Percentiles rank a stretch among this genome's conserved stretches.
Evolutionary conservation across 2,797 vertebrate genomes (phyloP).

Genomic region (Bufotes viridis): DNA sequence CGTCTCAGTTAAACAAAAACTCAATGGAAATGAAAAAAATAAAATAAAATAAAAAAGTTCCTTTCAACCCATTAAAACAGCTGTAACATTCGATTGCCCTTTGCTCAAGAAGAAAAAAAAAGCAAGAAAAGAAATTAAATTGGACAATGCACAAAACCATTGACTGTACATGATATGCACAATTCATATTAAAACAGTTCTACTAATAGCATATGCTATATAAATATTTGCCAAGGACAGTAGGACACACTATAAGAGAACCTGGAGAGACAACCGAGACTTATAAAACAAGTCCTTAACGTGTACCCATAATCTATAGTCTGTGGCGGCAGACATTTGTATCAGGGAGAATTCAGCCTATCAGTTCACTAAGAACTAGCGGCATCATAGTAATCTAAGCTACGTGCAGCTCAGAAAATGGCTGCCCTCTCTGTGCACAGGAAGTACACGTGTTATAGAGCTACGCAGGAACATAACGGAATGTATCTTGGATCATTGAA

Average conservation of each 20-base stretch:
- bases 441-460: constrained; percentile 68
- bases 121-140: constrained; percentile 72
- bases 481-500: constrained; percentile 78
- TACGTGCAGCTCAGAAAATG: background rate
- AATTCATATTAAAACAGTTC: constrained; percentile 75
- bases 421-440: background rate
- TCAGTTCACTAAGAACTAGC: background rate
- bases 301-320: constrained; percentile 16
- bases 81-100: constrained; percentile 83
- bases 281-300: constrained; percentile 99
- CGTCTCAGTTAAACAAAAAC: constrained; percentile 88
- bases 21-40: constrained; percentile 83
- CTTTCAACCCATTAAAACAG: constrained; percentile 86
- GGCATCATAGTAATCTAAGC: background rate
- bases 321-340: constrained; percentile 1
- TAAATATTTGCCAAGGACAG: constrained; percentile 72
- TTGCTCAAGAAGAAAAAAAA: constrained; percentile 73
- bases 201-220: constrained; percentile 77
- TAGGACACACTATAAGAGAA: constrained; percentile 73
- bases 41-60: constrained; percentile 69
- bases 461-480: constrained; percentile 81
- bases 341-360: background rate
- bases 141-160: constrained; percentile 95
- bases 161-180: constrained; percentile 90
- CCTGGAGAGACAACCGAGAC: constrained; percentile 80